Percentiles rank a stretch among this genome's conserved stretches.
phyloP scores from a whole-genome alignment of 2,797 vertebrate species.

The Ispidina picta region DNA sequence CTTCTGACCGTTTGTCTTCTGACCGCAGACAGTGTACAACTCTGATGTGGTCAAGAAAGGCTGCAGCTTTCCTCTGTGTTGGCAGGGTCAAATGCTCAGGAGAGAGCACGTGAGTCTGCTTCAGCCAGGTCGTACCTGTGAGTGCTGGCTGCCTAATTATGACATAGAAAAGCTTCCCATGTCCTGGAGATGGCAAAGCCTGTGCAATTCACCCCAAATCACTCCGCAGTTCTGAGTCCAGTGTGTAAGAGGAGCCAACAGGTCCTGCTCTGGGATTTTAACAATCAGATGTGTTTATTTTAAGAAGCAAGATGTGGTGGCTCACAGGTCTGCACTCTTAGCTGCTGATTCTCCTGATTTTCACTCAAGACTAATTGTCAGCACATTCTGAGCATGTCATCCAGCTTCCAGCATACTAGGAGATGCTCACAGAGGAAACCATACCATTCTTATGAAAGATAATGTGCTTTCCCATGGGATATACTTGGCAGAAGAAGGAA shows the following conservation, averaged over 20 bases:
- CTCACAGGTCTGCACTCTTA: not conserved
- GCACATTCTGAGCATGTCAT: not conserved
- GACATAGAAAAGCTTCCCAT: not conserved
- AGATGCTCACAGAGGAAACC: not conserved
- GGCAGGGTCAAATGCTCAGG: not conserved
- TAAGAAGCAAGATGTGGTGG: not conserved
- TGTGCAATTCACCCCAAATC: not conserved
- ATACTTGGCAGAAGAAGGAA: not conserved
- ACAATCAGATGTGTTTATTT: not conserved
- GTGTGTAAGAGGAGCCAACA: not conserved
- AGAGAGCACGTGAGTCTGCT: not conserved
- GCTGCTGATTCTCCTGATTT: not conserved
- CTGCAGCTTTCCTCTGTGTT: not conserved
- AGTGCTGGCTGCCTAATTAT: not conserved
- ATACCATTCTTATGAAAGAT: not conserved
- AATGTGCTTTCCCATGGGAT: not conserved
- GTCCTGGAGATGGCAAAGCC: not conserved
- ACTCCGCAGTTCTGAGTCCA: not conserved
- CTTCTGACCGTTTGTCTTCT: not conserved
- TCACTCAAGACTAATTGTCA: not conserved
- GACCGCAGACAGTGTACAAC: not conserved
- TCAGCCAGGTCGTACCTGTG: not conserved
- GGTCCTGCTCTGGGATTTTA: not conserved
- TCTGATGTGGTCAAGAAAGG: not conserved
- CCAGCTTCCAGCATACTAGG: not conserved